Percentiles rank a stretch among this genome's conserved stretches.
Evolutionary conservation across 2,113 vertebrate genomes (phyloP).

Genomic region (Apodemus speciosus): DNA sequence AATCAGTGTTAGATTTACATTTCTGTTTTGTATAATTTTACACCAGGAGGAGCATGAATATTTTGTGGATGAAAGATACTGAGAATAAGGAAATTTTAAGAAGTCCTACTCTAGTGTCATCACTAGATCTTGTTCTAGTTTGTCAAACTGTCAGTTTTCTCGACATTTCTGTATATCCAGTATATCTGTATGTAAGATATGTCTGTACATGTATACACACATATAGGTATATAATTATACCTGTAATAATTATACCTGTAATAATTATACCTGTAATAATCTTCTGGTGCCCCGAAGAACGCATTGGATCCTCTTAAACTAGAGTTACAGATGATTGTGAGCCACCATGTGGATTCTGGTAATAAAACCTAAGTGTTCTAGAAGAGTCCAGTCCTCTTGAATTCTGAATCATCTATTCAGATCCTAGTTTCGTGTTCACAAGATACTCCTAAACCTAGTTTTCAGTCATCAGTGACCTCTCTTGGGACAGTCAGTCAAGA

Average conservation of each 20-base stretch:
- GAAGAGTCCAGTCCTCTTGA: not conserved
- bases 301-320: not conserved
- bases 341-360: not conserved
- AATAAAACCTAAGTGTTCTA: not conserved
- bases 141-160: not conserved
- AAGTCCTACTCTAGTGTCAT: not conserved
- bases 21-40: not conserved
- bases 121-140: not conserved
- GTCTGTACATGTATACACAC: too few species aligned
- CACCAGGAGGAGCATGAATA: not conserved
- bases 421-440: not conserved
- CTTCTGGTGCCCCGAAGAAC: not conserved
- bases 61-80: not conserved
- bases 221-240: too few species aligned
- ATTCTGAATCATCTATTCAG: not conserved
- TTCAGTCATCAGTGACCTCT: not conserved
- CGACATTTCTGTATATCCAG: constrained; percentile 4
- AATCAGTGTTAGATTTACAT: not conserved
- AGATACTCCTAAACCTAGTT: not conserved
- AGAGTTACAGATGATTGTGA: not conserved
- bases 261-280: too few species aligned
- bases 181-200: too few species aligned
- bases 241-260: too few species aligned
- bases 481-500: not conserved
- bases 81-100: not conserved